Evolutionary conservation across 2,888 invertebrate species (phyloP).

Genomic region (Drepana falcataria): DNA sequence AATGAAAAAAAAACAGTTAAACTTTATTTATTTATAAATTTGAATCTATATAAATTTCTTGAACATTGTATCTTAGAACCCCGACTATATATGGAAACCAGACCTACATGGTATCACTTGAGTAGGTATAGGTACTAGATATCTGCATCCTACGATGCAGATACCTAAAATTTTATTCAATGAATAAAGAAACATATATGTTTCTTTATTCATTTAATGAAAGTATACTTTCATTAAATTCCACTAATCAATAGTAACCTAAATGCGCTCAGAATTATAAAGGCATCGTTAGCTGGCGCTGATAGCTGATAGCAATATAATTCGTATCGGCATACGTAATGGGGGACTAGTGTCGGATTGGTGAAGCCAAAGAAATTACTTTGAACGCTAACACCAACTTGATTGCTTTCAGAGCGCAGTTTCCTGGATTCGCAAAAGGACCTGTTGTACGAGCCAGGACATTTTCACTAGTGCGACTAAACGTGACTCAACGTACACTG

Average conservation of each 20-base stretch:
- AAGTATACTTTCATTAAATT: not conserved
- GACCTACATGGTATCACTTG: no score
- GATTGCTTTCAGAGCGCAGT: slow-evolving; percentile 60
- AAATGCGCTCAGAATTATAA: not conserved
- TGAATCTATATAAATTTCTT: no score
- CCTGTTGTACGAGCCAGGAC: slow-evolving; percentile 38
- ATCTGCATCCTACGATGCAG: no score
- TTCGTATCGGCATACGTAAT: slow-evolving; percentile 25
- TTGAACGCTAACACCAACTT: slow-evolving; percentile 56
- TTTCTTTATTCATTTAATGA: no score
- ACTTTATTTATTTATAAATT: no score
- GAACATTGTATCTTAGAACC: no score
- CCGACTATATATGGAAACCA: no score
- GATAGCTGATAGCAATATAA: slow-evolving; percentile 13
- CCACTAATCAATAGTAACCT: not conserved
- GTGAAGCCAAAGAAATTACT: slow-evolving; percentile 61
- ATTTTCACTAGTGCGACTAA: slow-evolving; percentile 41
- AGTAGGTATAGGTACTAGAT: no score
- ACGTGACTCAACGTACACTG: slow-evolving; percentile 42
- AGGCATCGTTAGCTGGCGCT: slow-evolving; percentile 3
- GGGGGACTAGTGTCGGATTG: slow-evolving; percentile 24
- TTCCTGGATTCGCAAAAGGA: slow-evolving; percentile 49
- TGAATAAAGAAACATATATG: no score
- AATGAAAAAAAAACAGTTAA: no score
- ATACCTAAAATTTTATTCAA: no score